A percentile compares a stretch with the other conserved stretches of the same genome.
These are phyloP conservation scores for Pyrrhosoma nymphula DNA, from an alignment of 2,888 invertebrate species.

Conservation along the genomic window DNA sequence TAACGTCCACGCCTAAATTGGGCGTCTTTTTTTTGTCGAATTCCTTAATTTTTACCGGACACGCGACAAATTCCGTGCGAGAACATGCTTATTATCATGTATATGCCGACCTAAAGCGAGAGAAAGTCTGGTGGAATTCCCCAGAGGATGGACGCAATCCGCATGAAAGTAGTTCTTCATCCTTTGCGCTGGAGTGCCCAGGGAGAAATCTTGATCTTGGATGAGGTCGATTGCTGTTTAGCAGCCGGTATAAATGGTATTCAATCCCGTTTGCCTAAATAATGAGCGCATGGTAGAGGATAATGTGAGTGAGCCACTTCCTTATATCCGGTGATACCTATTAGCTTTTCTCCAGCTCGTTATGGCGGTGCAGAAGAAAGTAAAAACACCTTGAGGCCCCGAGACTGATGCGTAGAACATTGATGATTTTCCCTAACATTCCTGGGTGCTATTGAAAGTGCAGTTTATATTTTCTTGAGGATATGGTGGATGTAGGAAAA, in stretches of 20 bases:
- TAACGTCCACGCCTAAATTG: neutral
- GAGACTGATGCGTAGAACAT: too few species aligned
- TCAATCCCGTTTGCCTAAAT: neutral
- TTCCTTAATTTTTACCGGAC: neutral
- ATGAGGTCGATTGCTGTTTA: neutral
- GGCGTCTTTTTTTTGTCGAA: neutral
- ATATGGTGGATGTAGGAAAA: too few species aligned
- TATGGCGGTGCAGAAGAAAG: too few species aligned
- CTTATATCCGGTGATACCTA: neutral
- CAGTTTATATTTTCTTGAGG: too few species aligned
- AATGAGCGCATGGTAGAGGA: neutral
- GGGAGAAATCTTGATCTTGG: neutral
- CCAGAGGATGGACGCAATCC: neutral
- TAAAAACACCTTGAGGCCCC: too few species aligned
- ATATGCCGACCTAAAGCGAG: neutral
- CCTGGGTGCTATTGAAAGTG: too few species aligned
- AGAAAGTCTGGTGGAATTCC: constrained; percentile 54
- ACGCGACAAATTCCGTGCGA: neutral
- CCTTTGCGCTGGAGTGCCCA: neutral
- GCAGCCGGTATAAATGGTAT: neutral
- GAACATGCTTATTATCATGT: neutral
- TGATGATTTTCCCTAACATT: too few species aligned
- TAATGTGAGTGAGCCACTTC: neutral
- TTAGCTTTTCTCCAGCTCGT: neutral
- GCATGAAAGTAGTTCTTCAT: constrained; percentile 19